Conservation (phyloP, 2,888 invertebrate genomes). For the Plagodis dolabraria region DNA sequence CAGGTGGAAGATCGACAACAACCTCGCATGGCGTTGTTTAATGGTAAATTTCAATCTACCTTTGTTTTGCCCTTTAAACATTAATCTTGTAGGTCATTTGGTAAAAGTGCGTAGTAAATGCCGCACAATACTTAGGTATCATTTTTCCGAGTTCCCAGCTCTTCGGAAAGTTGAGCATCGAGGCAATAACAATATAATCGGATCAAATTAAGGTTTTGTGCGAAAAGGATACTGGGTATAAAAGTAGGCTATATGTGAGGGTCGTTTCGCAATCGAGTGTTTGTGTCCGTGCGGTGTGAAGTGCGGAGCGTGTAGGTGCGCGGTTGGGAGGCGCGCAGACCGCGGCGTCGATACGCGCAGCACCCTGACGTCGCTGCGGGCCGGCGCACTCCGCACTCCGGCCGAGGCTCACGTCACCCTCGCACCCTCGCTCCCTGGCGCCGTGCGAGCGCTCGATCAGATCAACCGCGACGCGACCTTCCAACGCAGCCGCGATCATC, state of each 20-base stretch:
- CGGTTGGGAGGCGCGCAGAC: constrained; percentile 49
- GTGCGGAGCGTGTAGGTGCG: constrained; percentile 53
- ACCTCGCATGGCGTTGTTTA: too few species aligned
- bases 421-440: constrained; percentile 53
- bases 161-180: constrained; percentile 44
- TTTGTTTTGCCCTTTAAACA: constrained; percentile 42
- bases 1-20: too few species aligned
- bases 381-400: constrained; percentile 65
- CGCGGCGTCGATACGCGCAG: constrained; percentile 69
- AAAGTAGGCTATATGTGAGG: constrained; percentile 58
- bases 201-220: constrained; percentile 58
- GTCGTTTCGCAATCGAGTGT: constrained; percentile 70
- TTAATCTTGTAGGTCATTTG: constrained; percentile 43
- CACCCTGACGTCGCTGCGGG: constrained; percentile 67
- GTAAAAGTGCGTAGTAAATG: constrained; percentile 33
- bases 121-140: too few species aligned
- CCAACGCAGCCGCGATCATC: constrained; percentile 48
- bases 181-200: constrained; percentile 53
- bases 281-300: constrained; percentile 67
- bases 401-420: constrained; percentile 62
- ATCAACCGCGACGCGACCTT: constrained; percentile 56
- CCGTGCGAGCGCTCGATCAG: constrained; percentile 42
- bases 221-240: constrained; percentile 59
- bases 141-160: constrained; percentile 34
- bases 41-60: constrained; percentile 24